Evolutionary conservation across 2,797 vertebrate species (phyloP), one percentile per base, ranked within the genome.

Genomic region (Lateolabrax maculatus): DNA sequence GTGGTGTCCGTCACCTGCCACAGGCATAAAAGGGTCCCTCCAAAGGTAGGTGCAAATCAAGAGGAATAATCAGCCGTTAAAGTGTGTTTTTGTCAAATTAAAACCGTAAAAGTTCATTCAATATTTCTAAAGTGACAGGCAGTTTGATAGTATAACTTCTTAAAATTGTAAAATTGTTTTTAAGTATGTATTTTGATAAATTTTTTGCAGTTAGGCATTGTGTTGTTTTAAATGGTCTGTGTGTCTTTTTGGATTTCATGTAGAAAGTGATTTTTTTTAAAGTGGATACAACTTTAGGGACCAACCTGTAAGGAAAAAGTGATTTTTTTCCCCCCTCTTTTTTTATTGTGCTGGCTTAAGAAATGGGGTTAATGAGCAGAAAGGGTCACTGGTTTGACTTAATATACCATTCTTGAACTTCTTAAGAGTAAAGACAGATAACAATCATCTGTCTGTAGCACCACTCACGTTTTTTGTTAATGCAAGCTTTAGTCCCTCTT

Each of bases 1-100:
- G 96, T 98, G 0, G 97, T 99, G 71, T 97, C 97, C 0, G 97
- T 99, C 91, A 98, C 96, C 63, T 99, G 98, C 92, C 97, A 97
- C 91, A 98, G 94, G 77, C 98, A 99, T 92, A 96, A 92, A 87
- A 88, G 91, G 0, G 80, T 80, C 5, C 85, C 72, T 73, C 88
- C 90, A 0, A 93, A 83, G 2, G 97, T 98, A 87, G 80, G 93
- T 16, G 29, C 4, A 31, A 3, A 19, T n/a, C 6, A 6, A 12
- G 9, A 3, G 16, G 6, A 34, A 4, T 2, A n/a, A 2, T 27
- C 13, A 29, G 15, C 25, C 3, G 9, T 21, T 62, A 1, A n/a
- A 8, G 12, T 9, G 37, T n/a, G 11, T 23, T 8, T 31, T n/a
- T 27, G 5, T 53, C 25, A 27, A 39, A 27, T 5, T 2, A 39